Conservation (phyloP, 2,888 invertebrate genomes). For the Erynnis tages region DNA sequence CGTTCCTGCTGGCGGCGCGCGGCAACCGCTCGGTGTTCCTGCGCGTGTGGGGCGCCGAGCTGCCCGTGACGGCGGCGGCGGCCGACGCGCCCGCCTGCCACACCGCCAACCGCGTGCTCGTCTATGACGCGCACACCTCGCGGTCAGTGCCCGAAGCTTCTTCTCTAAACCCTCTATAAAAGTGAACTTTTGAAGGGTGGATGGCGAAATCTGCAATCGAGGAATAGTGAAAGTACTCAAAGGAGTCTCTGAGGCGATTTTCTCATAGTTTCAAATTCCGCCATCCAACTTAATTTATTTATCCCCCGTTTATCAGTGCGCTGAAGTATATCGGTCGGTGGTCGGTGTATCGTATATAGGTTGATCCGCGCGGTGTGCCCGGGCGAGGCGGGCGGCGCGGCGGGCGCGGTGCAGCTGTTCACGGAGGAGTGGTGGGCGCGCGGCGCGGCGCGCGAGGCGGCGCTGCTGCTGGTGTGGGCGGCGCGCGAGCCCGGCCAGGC, state of each 20-base stretch:
- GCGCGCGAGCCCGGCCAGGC: conserved; percentile 91
- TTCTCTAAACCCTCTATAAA: too few species aligned
- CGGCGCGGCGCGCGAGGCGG: conserved; percentile 73
- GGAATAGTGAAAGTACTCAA: too few species aligned
- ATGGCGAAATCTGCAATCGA: too few species aligned
- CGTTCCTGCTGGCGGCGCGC: conserved; percentile 90
- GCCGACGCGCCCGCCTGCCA: conserved; percentile 86
- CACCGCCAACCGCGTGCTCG: conserved; percentile 89
- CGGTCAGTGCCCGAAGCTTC: too few species aligned
- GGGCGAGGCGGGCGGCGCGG: conserved; percentile 81
- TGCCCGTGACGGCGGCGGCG: conserved; percentile 84
- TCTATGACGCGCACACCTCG: conserved; percentile 88
- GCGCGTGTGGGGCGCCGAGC: conserved; percentile 90
- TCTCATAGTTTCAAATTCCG: too few species aligned
- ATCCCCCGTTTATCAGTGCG: too few species aligned
- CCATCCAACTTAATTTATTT: too few species aligned
- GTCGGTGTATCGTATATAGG: too few species aligned
- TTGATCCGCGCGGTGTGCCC: conserved; percentile 87
- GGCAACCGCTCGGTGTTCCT: conserved; percentile 90
- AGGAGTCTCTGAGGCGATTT: too few species aligned
- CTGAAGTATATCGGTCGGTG: too few species aligned
- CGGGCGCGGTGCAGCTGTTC: conserved; percentile 88
- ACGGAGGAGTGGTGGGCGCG: conserved; percentile 87
- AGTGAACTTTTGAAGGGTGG: too few species aligned
- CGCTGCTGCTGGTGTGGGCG: conserved; percentile 91